phyloP scores from a whole-genome alignment of 2,113 vertebrate genomes.

The Eonycteris spelaea region DNA sequence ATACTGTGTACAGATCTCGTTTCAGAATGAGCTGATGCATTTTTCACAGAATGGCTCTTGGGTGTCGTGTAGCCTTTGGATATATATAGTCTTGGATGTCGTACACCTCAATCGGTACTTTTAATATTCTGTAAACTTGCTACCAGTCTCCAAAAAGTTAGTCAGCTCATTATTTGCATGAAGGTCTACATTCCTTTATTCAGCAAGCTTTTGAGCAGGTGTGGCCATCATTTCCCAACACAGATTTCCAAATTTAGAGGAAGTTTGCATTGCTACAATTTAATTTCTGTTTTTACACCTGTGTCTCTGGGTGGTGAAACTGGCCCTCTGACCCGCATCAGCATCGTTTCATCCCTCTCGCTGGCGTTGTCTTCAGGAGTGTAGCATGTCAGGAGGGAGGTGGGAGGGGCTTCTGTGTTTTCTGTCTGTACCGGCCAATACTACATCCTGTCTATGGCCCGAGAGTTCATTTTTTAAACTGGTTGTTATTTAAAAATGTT shows the following conservation, averaged over 20 bases:
- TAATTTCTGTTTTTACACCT: background rate
- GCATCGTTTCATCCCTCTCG: background rate
- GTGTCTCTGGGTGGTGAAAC: background rate
- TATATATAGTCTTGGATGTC: background rate
- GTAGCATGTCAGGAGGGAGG: background rate
- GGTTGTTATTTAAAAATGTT: background rate
- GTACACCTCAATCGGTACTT: background rate
- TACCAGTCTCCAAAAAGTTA: background rate
- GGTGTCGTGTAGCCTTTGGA: background rate
- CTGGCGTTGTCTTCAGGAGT: background rate
- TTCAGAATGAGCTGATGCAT: background rate
- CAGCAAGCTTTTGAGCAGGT: background rate
- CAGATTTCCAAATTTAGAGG: background rate
- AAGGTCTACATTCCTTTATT: background rate
- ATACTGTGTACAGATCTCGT: background rate
- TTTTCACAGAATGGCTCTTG: background rate
- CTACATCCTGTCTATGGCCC: background rate
- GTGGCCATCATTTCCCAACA: background rate
- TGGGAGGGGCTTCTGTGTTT: background rate
- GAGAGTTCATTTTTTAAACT: background rate
- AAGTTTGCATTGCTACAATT: background rate
- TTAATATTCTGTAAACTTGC: background rate
- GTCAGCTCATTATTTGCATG: background rate
- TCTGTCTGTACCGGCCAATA: background rate
- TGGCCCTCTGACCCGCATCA: background rate